These are phyloP conservation scores for Formica exsecta DNA, from an alignment of 1,140 invertebrate species.

Conservation along the genomic window DNA sequence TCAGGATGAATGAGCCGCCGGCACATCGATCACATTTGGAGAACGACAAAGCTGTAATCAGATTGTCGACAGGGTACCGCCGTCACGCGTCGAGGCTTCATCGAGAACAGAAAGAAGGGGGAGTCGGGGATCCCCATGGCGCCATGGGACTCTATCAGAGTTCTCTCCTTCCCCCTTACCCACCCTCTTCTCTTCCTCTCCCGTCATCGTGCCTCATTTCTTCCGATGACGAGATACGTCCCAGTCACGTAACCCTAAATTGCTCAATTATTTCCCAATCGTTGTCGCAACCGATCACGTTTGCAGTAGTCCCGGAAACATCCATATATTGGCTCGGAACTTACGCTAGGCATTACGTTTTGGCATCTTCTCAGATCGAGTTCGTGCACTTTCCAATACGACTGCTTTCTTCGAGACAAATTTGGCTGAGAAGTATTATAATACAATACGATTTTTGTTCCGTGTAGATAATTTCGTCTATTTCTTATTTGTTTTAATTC, in stretches of 20 bases:
- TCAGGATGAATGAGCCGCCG: conserved; percentile 16
- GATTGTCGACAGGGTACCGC: conserved; percentile 38
- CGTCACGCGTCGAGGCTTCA: conserved; percentile 10
- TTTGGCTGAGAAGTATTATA: neutral
- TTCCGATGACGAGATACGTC: conserved; percentile 40
- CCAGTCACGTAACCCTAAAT: conserved; percentile 74
- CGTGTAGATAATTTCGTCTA: neutral
- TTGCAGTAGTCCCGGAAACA: conserved; percentile 22
- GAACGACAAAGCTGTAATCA: conserved; percentile 57
- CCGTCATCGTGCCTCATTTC: conserved; percentile 50
- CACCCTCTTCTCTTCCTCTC: neutral
- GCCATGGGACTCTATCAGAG: conserved; percentile 36
- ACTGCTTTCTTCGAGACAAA: conserved; percentile 29
- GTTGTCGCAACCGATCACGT: conserved; percentile 49
- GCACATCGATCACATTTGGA: conserved; percentile 64
- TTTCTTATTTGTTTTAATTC: neutral
- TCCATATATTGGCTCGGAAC: conserved; percentile 13
- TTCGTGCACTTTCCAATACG: conserved; percentile 7
- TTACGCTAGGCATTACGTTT: conserved; percentile 30
- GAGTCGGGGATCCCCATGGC: conserved; percentile 8
- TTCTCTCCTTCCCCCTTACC: neutral
- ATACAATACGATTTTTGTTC: neutral
- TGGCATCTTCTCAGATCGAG: conserved; percentile 3
- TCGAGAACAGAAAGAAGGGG: conserved; percentile 16
- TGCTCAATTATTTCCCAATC: conserved; percentile 73